Evolutionary conservation across 1,140 invertebrate species (phyloP).

Genomic region (Antheraea mylitta): DNA sequence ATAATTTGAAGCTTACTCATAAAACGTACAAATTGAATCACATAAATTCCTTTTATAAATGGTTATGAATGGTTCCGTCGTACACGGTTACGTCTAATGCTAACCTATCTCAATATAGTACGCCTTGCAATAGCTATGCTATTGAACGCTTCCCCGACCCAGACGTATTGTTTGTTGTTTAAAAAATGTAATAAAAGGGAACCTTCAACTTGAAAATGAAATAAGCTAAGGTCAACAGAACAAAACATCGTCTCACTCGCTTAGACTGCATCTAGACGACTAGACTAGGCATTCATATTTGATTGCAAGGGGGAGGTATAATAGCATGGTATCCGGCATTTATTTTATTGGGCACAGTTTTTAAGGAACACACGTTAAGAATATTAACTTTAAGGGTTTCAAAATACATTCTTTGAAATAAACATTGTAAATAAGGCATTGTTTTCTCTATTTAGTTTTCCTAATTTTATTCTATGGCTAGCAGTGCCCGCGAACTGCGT

Average conservation of each 20-base stretch:
- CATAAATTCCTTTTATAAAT: constrained; percentile 40
- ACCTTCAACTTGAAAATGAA: constrained; percentile 68
- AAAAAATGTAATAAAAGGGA: constrained; percentile 52
- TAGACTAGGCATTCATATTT: constrained; percentile 40
- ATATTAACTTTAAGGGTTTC: background rate
- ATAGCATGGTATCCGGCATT: constrained; percentile 18
- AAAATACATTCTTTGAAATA: too few species aligned
- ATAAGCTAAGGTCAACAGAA: constrained; percentile 64
- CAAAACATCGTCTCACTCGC: constrained; percentile 42
- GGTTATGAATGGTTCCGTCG: constrained; percentile 44
- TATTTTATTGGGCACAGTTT: constrained; percentile 18
- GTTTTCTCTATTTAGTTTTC: too few species aligned
- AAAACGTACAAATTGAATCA: constrained; percentile 33
- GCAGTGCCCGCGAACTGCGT: too few species aligned
- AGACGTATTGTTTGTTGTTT: constrained; percentile 58
- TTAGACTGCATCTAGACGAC: constrained; percentile 62
- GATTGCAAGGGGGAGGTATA: constrained; percentile 13
- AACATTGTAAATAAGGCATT: too few species aligned
- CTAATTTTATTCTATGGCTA: too few species aligned
- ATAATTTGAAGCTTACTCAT: background rate
- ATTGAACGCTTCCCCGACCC: constrained; percentile 51
- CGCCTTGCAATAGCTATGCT: constrained; percentile 63
- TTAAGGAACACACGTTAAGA: constrained; percentile 8
- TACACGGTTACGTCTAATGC: constrained; percentile 50
- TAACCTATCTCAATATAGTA: constrained; percentile 74